Conservation (phyloP, 1,140 invertebrate species). For the Babylonia areolata region DNA sequence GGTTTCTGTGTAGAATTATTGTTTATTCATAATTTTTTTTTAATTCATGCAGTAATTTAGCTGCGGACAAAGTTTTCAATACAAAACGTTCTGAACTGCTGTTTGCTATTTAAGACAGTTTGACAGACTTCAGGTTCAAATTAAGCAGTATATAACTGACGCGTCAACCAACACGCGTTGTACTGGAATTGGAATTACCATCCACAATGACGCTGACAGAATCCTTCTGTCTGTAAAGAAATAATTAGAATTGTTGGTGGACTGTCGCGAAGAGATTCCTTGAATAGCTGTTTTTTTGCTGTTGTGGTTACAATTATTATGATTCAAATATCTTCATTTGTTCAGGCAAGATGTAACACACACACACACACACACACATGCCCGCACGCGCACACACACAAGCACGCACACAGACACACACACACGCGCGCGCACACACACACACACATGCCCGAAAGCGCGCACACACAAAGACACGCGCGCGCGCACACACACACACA, state of each 20-base stretch:
- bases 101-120: neutral
- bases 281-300: no score
- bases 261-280: no score
- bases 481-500: conserved; percentile 1
- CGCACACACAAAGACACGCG: neutral
- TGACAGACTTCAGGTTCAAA: no score
- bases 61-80: neutral
- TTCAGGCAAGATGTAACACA: neutral
- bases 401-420: neutral
- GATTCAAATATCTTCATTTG: no score
- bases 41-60: neutral
- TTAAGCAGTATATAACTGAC: no score
- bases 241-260: no score
- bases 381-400: neutral
- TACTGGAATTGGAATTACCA: no score
- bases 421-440: neutral
- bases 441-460: neutral
- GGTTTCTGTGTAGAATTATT: no score
- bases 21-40: no score
- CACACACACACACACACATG: neutral
- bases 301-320: no score
- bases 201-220: neutral
- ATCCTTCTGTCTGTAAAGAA: neutral
- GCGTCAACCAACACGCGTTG: no score
- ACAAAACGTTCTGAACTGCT: neutral